Base-by-base conservation (phyloP, 2,888 invertebrate genomes). In the Eurois occulta region DNA sequence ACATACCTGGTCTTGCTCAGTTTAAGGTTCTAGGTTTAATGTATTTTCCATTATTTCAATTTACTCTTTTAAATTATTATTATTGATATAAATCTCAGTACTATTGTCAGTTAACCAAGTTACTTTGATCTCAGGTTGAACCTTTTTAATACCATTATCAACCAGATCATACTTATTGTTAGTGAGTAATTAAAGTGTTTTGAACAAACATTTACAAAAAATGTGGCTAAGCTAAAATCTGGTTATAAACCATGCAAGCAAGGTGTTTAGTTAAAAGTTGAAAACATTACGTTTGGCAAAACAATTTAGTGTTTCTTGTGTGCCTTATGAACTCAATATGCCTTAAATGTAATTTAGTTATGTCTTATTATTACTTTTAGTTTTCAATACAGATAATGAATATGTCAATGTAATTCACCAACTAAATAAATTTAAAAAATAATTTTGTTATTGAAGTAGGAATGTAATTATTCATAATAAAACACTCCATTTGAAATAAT, bases 401-500 rank as follows among this genome's bases (percentile, higher is more conserved):
- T 18, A 21, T 67, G 72, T 77, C 48, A n/a, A n/a, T n/a, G n/a
- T 58, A 41, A 60, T 75, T 81, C 21, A 58, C n/a, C n/a, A 66
- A 48, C 66, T 66, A 62, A 74, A 52, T 75, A 60, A 79, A 28
- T 76, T 21, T 11, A 35, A 60, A 81, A 84, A 84, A 84, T 74
- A 55, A 35, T 81, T 87, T 77, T 82, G 78, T 84, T 85, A 86
- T 77, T 84, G 81, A 80, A 84, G 78, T 76, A 81, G 78, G 69
- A 81, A 78, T 80, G 79, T 81, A 70, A 69, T 86, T 87, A 81
- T 81, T 82, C 72, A 83, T 86, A 88, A 90, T 89, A 88, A 90
- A 87, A 88, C 87, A 86, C 80, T 74, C 32, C 58, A 81, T 87
- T 85, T 87, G 73, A 80, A 87, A 78, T 80, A 72, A 69, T 68